A percentile compares a stretch with the other conserved stretches of the same genome.
Conservation (phyloP, 2,113 vertebrate species). For the Rafetus swinhoei region DNA sequence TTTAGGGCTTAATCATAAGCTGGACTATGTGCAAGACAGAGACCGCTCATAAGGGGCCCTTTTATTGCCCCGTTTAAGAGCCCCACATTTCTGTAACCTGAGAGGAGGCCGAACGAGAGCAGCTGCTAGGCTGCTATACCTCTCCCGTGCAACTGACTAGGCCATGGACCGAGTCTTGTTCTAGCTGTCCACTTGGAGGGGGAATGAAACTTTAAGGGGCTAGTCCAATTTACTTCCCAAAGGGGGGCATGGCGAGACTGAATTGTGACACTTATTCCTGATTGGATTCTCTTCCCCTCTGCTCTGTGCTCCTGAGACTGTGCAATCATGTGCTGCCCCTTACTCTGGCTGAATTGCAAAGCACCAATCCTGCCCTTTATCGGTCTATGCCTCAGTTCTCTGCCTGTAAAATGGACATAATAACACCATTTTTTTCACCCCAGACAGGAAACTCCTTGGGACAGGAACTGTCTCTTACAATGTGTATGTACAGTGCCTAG, state of each 20-base stretch:
- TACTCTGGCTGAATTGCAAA: background rate
- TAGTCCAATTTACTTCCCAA: background rate
- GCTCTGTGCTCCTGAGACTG: background rate
- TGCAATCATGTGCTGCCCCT: background rate
- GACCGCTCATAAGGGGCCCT: background rate
- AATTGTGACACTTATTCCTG: background rate
- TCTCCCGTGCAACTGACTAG: background rate
- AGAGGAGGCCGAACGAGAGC: background rate
- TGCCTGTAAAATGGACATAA: background rate
- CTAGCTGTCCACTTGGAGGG: background rate
- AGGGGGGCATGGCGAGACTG: background rate
- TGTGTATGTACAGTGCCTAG: background rate
- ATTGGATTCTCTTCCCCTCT: background rate
- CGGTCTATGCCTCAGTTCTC: background rate
- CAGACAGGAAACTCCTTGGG: background rate
- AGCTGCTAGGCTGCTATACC: background rate
- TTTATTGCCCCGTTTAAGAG: background rate
- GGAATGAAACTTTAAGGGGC: background rate
- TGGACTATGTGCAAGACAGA: background rate
- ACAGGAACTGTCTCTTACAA: background rate
- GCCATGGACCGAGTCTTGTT: background rate
- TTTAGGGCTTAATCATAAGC: background rate
- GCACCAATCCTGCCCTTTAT: background rate
- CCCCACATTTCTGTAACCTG: background rate
- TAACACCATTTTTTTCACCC: too few species aligned